Base-by-base conservation (phyloP, 2,797 vertebrate species). In the Lithobates sylvaticus region DNA sequence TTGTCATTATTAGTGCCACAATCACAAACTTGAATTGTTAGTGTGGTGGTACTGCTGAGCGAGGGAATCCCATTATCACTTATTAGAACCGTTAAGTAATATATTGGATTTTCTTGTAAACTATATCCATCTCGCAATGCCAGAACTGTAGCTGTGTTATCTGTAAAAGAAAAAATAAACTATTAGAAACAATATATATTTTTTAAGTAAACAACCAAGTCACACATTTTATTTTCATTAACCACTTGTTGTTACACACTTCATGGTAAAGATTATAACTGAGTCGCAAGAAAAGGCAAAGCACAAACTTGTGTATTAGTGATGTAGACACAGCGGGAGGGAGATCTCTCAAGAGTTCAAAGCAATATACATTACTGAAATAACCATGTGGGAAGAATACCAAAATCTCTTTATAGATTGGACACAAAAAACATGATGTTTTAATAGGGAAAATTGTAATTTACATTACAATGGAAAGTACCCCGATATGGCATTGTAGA, bases 71-170 rank as follows among this genome's bases (percentile, higher is more conserved):
- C 98, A 0, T 96, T 97, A 92, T 99, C 98, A 0, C 88, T 88
- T 90, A 99, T 95, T 89, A 98, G 90, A 76, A 99, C 92, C 0
- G 95, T 93, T 65, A 99, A 89, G 27, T 95, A 93, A 90, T 96
- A 97, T 74, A 91, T 91, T 70, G 93, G 90, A 15, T 94, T 95
- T 23, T 98, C 96, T 86, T 93, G 90, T 54, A 92, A 96, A 32
- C 89, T 96, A 80, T 97, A 99, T 3, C 94, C 94, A 76, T 92
- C 96, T 92, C 95, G 94, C 64, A 93, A 94, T 3, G 96, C 96
- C 88, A 97, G 90, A 86, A 99, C 93, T 75, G 93, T 91, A 23
- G 97, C 98, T n/a, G 97, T 98, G 84, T 99, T 98, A 94, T 99
- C 98, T 99, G 3, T 27, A 83, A 72, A 21, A 10, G 84, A 74